Evolutionary conservation across 1,140 invertebrate species (phyloP), one percentile per base, ranked within the genome.

Genomic region (Platorchestia sp.): DNA sequence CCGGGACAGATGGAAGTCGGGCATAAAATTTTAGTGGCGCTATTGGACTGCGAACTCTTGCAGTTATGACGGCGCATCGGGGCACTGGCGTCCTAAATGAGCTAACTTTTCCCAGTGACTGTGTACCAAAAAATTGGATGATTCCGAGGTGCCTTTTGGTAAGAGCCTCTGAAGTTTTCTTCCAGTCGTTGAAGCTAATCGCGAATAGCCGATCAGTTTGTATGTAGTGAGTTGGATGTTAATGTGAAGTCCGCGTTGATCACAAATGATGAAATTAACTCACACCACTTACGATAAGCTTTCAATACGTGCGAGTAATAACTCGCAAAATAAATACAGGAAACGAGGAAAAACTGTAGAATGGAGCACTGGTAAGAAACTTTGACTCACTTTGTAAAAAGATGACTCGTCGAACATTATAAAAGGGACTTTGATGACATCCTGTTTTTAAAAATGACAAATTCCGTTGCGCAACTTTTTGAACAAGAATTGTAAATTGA

Each of bases 21-120:
- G 43, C 91, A 47, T 93, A 93, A 93, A 93, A 93, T 93, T 93
- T 93, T 93, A 93, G n/a, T 7, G 47, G 91, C 59, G n/a, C 91
- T n/a, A 44, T 93, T 47, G 43, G 43, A 93, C 43, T 93, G 91
- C 45, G 45, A 93, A 93, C 91, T 93, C 91, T 36, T 93, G 91
- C 91, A 45, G 43, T 47, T 93, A 93, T 93, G 41, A 93, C 44
- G 43, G 91, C 40, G 19, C 36, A 93, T 44, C 45, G n/a, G 41
- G 91, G 40, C 91, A 45, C 43, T 44, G 91, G 43, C 45, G 44
- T 44, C 45, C 91, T 44, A 47, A 93, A 93, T 93, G 91, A 93
- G 43, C 91, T n/a, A 93, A 93, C 91, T 93, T 93, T 91, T 47
- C 40, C 40, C 6, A 40, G 40, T 93, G 91, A 93, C 91, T 93